Conservation (phyloP, 53 echinoderm and acorn worm genomes). For the Holothuria leucospilota region DNA sequence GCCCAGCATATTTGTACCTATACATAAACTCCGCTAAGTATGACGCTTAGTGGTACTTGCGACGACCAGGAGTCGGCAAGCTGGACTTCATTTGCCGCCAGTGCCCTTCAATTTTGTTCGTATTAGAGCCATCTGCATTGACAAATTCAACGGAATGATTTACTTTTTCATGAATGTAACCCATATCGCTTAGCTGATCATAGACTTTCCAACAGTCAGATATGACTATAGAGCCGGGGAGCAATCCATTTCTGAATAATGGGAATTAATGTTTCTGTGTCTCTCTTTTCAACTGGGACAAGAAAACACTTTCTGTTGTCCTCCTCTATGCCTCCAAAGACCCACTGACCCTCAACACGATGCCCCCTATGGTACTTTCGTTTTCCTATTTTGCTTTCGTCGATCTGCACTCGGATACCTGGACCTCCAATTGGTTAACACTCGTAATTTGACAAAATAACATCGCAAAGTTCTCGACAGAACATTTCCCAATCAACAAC, state of each 20-base stretch:
- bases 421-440: no score
- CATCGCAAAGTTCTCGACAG: no score
- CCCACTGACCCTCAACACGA: no score
- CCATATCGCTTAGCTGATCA: neutral
- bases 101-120: conserved; percentile 18
- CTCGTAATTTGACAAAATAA: no score
- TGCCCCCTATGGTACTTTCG: no score
- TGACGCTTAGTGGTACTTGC: conserved; percentile 26
- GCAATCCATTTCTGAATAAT: conserved; percentile 28
- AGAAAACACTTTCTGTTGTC: no score
- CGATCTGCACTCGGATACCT: no score
- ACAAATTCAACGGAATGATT: conserved; percentile 20
- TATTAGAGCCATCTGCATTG: neutral
- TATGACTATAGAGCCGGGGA: conserved; percentile 18
- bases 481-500: no score
- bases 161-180: conserved; percentile 7
- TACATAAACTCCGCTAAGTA: conserved; percentile 55
- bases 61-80: conserved; percentile 21
- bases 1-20: conserved; percentile 20
- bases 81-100: conserved; percentile 32
- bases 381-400: no score
- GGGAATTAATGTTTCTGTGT: conserved; percentile 23
- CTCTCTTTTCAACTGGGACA: conserved; percentile 22
- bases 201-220: conserved; percentile 47
- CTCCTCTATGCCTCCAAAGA: no score